Conservation (phyloP, 1,140 invertebrate genomes). For the Riptortus pedestris region DNA sequence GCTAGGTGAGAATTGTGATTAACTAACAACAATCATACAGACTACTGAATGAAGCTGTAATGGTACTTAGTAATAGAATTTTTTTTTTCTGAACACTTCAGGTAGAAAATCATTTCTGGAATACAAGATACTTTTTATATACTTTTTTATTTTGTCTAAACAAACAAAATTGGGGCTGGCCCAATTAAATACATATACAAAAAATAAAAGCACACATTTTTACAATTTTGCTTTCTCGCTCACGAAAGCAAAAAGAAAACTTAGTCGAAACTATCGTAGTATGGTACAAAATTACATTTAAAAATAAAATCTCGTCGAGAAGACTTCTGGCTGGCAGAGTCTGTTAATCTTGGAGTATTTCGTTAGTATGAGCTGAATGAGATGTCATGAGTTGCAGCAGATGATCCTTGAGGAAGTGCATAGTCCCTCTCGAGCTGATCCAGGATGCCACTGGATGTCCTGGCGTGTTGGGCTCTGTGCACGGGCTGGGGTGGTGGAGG, state of each 20-base stretch:
- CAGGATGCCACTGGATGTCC: slow-evolving; percentile 55
- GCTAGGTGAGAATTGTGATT: no score
- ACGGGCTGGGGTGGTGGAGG: slow-evolving; percentile 6
- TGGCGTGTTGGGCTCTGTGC: not conserved
- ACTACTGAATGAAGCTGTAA: no score
- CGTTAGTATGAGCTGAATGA: slow-evolving; percentile 47
- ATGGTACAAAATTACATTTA: not conserved
- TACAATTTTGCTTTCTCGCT: not conserved
- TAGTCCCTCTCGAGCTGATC: slow-evolving; percentile 72
- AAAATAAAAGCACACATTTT: no score
- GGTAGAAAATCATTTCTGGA: no score
- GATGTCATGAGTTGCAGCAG: slow-evolving; percentile 63
- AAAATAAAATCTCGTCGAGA: not conserved
- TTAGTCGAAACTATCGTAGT: not conserved
- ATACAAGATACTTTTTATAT: no score
- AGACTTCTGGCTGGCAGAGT: not conserved
- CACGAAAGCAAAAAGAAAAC: not conserved
- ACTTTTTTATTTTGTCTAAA: no score
- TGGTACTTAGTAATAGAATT: no score
- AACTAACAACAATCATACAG: no score
- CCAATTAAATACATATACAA: no score
- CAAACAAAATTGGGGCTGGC: no score
- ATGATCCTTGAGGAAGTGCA: slow-evolving; percentile 54
- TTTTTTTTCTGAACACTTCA: no score
- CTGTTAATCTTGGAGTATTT: no score